These are phyloP conservation scores for Megaleporinus macrocephalus DNA, from an alignment of 2,113 vertebrate genomes.

Conservation along the genomic window DNA sequence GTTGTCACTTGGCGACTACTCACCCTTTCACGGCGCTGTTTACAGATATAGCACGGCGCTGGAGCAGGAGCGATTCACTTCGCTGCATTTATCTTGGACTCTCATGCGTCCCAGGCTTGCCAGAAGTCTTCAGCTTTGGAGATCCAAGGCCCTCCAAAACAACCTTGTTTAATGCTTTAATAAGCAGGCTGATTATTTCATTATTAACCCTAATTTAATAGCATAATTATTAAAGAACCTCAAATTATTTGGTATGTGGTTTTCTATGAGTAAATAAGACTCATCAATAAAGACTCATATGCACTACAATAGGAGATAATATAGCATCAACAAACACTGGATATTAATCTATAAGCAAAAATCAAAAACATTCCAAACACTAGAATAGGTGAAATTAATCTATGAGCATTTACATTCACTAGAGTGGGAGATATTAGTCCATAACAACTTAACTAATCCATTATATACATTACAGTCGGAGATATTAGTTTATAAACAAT, in stretches of 20 bases:
- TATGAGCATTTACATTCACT: not conserved
- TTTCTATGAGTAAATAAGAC: too few species aligned
- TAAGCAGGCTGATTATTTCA: too few species aligned
- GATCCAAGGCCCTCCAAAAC: not conserved
- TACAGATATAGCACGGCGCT: not conserved
- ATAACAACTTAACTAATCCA: not conserved
- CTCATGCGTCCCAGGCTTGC: not conserved
- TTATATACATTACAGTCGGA: not conserved
- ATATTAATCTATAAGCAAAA: too few species aligned
- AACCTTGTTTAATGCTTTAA: not conserved
- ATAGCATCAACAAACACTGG: too few species aligned
- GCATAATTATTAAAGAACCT: too few species aligned
- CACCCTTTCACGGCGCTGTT: not conserved
- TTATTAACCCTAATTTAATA: too few species aligned
- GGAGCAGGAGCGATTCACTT: not conserved
- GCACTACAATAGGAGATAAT: too few species aligned
- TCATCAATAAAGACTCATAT: too few species aligned
- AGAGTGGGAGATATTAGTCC: not conserved
- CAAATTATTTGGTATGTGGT: too few species aligned
- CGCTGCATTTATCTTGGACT: not conserved
- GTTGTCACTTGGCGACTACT: not conserved
- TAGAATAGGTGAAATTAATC: not conserved
- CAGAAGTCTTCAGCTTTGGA: not conserved
- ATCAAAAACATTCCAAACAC: not conserved
- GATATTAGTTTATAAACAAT: not conserved